A percentile compares a stretch with the other conserved stretches of the same genome.
Conservation (phyloP, 2,797 vertebrate genomes). For the Anisognathus igniventris region DNA sequence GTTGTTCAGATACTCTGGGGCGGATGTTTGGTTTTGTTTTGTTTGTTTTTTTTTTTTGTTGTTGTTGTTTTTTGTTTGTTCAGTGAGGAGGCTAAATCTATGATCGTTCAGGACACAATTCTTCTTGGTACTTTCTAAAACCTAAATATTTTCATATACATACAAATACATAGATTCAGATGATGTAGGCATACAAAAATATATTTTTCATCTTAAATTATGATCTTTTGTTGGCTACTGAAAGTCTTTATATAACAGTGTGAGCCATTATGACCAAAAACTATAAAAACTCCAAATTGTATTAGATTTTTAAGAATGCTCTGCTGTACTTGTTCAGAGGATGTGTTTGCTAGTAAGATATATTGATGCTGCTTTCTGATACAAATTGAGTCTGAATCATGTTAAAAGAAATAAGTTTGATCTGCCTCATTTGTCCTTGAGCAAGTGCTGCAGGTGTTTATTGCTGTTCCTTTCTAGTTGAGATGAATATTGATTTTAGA, state of each 20-base stretch:
- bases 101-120: not conserved
- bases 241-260: not conserved
- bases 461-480: not conserved
- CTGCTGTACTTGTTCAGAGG: not conserved
- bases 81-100: not conserved
- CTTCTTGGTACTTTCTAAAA: not conserved
- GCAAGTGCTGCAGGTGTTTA: not conserved
- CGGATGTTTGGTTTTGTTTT: rapidly evolving
- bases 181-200: not conserved
- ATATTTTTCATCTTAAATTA: not conserved
- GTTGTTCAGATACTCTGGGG: not conserved
- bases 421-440: not conserved
- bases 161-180: not conserved
- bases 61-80: not conserved
- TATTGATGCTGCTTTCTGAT: not conserved
- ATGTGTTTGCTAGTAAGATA: not conserved
- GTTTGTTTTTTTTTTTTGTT: rapidly evolving
- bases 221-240: not conserved
- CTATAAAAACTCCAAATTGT: rapidly evolving
- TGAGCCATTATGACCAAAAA: not conserved
- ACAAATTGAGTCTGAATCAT: not conserved
- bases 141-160: not conserved
- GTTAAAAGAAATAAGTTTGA: not conserved
- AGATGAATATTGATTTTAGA: slow-evolving; percentile 20
- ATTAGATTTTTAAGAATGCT: not conserved